A percentile compares a stretch with the other conserved stretches of the same genome.
phyloP scores from a whole-genome alignment of 2,888 invertebrate species.

The Catocala sponsa region DNA sequence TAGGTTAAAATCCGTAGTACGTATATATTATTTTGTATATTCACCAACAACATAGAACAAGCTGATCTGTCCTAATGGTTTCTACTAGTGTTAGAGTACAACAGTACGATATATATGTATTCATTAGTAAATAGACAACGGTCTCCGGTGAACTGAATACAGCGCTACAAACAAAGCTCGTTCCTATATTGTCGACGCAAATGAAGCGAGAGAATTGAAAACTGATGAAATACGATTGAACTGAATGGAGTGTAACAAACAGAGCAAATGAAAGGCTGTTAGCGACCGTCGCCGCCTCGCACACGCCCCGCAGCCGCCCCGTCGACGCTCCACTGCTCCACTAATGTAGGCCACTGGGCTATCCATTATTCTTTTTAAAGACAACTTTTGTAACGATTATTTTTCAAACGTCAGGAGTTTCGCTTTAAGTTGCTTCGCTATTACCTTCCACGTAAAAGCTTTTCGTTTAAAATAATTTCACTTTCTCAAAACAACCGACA shows the following conservation, averaged over 20 bases:
- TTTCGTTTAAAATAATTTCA: slow-evolving; percentile 24
- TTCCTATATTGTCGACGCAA: slow-evolving; percentile 43
- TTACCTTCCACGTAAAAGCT: slow-evolving; percentile 15
- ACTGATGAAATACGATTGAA: slow-evolving; percentile 57
- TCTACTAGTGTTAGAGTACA: too few species aligned
- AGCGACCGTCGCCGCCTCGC: slow-evolving; percentile 26
- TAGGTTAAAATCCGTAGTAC: too few species aligned
- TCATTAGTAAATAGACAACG: neutral
- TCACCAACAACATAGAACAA: too few species aligned
- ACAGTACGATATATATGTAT: neutral
- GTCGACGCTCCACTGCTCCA: slow-evolving; percentile 24
- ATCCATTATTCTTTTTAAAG: slow-evolving; percentile 47
- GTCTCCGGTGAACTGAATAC: slow-evolving; percentile 23
- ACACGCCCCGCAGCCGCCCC: slow-evolving; percentile 23
- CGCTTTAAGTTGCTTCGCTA: slow-evolving; percentile 16
- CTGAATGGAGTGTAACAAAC: slow-evolving; percentile 50
- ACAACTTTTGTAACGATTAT: slow-evolving; percentile 41
- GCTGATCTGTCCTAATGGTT: too few species aligned
- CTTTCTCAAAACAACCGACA: slow-evolving; percentile 24
- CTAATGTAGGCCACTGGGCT: slow-evolving; percentile 52
- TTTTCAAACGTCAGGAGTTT: slow-evolving; percentile 44
- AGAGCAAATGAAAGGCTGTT: slow-evolving; percentile 43
- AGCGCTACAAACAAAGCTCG: slow-evolving; percentile 36
- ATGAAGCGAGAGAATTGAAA: slow-evolving; percentile 59
- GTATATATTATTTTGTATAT: too few species aligned